A percentile compares a stretch with the other conserved stretches of the same genome.
Conservation (phyloP, 1,140 invertebrate species). For the Brachystomella parvula region DNA sequence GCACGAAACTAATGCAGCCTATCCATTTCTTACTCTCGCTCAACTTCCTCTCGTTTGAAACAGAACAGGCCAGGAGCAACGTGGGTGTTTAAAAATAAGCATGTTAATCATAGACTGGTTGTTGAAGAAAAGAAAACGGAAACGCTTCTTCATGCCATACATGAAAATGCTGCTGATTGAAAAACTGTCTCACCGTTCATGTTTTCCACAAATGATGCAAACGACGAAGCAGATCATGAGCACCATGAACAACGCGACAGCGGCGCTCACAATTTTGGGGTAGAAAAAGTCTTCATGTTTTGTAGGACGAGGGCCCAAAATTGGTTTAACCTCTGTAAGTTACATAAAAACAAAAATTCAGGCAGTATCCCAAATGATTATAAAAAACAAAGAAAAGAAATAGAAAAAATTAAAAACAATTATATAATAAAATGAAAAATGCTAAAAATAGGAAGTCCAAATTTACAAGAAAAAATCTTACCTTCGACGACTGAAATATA, state of each 20-base stretch:
- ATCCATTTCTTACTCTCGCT: not conserved
- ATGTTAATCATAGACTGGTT: not conserved
- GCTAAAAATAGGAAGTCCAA: too few species aligned
- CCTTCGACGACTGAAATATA: constrained; percentile 75
- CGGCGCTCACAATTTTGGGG: not conserved
- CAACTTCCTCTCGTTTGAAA: not conserved
- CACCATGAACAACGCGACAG: not conserved
- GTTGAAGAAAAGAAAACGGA: not conserved
- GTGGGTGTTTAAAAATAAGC: constrained; percentile 11
- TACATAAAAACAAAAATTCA: not conserved
- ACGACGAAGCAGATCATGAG: not conserved
- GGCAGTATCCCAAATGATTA: not conserved
- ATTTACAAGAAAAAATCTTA: constrained; percentile 42
- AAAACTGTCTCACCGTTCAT: not conserved
- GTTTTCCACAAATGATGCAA: not conserved
- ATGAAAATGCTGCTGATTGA: not conserved
- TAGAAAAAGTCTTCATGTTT: not conserved
- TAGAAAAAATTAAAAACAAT: too few species aligned
- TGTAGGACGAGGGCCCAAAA: not conserved
- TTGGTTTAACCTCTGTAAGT: not conserved
- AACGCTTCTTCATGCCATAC: not conserved
- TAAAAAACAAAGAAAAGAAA: too few species aligned
- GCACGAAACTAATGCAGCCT: not conserved
- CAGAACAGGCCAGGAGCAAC: too few species aligned
- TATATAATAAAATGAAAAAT: too few species aligned